Percentiles rank a stretch among this genome's conserved stretches.
phyloP scores from a whole-genome alignment of 2,113 vertebrate genomes.

The Rynchops niger region DNA sequence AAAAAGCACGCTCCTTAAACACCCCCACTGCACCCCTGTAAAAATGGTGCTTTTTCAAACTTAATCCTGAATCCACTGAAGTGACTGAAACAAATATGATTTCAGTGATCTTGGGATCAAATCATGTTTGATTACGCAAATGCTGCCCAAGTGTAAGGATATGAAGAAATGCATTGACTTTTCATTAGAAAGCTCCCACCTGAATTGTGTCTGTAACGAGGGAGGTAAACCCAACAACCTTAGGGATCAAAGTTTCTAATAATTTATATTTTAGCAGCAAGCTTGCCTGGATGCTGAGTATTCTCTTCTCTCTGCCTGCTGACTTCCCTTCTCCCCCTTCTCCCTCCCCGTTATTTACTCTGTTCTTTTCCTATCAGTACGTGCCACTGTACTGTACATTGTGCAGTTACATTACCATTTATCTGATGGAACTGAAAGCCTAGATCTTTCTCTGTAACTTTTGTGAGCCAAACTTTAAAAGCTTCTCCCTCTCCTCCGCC shows the following conservation, averaged over 20 bases:
- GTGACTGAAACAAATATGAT: background rate
- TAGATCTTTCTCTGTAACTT: conserved; percentile 53
- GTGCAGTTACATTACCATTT: conserved; percentile 24
- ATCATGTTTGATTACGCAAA: background rate
- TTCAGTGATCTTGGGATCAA: background rate
- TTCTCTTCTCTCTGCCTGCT: background rate
- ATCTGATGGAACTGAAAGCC: conserved; percentile 43
- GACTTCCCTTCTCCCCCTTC: background rate
- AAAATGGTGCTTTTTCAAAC: background rate
- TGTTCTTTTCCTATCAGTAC: conserved; percentile 28
- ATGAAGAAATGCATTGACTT: background rate
- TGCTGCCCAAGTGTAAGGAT: background rate
- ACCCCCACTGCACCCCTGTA: background rate
- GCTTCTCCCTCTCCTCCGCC: conserved; percentile 9
- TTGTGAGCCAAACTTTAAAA: conserved; percentile 57
- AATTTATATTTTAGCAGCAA: background rate
- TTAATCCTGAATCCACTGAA: background rate
- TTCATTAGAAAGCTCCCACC: background rate
- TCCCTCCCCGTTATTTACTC: background rate
- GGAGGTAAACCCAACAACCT: background rate
- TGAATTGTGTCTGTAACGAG: background rate
- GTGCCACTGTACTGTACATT: background rate
- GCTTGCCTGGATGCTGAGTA: background rate
- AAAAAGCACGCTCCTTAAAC: background rate
- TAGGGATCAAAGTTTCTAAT: background rate